Evolutionary conservation across 1,140 invertebrate species (phyloP).

Genomic region (Drosophila novamexicana): DNA sequence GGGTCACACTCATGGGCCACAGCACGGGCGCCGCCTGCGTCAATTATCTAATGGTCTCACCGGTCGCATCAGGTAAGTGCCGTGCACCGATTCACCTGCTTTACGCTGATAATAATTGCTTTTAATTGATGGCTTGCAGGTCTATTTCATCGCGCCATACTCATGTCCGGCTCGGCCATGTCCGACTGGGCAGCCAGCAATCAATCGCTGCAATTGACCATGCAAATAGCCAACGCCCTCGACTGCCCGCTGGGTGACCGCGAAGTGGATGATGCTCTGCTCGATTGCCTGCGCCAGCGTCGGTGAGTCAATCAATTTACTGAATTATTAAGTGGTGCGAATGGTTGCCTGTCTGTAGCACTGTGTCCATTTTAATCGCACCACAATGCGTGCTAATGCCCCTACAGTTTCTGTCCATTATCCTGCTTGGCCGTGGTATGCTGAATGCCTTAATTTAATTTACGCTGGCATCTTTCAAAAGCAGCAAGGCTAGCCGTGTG

Average conservation of each 20-base stretch:
- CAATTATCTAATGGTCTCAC: constrained; percentile 94
- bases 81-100: neutral
- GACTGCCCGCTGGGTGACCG: constrained; percentile 88
- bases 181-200: constrained; percentile 94
- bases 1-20: constrained; percentile 96
- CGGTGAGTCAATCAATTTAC: constrained; percentile 76
- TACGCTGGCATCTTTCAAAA: constrained; percentile 38
- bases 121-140: constrained; percentile 85
- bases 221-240: constrained; percentile 91
- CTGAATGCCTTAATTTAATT: constrained; percentile 48
- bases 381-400: constrained; percentile 52
- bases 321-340: constrained; percentile 76
- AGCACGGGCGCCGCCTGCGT: constrained; percentile 97
- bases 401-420: constrained; percentile 22
- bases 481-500: constrained; percentile 12
- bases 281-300: constrained; percentile 87
- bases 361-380: constrained; percentile 44
- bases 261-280: constrained; percentile 85
- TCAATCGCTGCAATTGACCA: constrained; percentile 91
- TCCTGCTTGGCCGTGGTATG: constrained; percentile 8
- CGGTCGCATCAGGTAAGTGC: constrained; percentile 88
- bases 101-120: constrained; percentile 25
- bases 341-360: neutral
- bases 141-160: constrained; percentile 95
- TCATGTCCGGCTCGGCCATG: constrained; percentile 97